These are phyloP conservation scores for Argyrosomus regius DNA, from an alignment of 2,797 vertebrate species.

Conservation along the genomic window DNA sequence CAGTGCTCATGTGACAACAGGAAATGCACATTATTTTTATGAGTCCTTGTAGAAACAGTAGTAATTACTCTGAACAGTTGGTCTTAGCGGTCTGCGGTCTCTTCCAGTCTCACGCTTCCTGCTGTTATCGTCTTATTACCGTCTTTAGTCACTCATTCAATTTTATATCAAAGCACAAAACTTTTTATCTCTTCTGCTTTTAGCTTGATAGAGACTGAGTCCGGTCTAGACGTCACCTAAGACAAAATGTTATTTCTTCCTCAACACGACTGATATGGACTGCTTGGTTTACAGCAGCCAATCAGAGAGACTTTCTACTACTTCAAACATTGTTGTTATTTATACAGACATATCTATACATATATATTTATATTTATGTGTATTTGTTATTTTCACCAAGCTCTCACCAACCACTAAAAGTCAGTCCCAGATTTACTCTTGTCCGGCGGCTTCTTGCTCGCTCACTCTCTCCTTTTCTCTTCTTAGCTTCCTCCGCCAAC, in stretches of 20 bases:
- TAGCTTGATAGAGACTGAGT: constrained; percentile 77
- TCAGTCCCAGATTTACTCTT: no score
- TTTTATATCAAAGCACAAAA: constrained; percentile 39
- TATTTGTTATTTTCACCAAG: no score
- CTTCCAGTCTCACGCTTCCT: background rate
- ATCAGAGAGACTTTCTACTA: background rate
- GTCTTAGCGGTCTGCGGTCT: constrained; percentile 7
- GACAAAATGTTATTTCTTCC: constrained; percentile 50
- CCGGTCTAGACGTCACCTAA: constrained; percentile 79
- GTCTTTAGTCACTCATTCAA: constrained; percentile 28
- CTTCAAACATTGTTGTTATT: no score
- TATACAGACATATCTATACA: no score
- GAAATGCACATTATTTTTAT: constrained; percentile 51
- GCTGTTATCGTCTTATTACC: constrained; percentile 25
- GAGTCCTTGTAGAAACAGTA: constrained; percentile 20
- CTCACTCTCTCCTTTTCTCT: no score
- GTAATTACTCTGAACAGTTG: background rate
- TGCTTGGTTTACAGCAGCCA: background rate
- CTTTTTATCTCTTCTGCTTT: constrained; percentile 59
- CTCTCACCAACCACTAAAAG: no score
- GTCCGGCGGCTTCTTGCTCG: no score
- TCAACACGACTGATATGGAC: background rate
- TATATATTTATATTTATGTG: no score
- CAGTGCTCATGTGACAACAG: constrained; percentile 59
- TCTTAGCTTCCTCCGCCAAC: no score